Conservation (phyloP, 2,113 vertebrate genomes). For the Meriones unguiculatus region DNA sequence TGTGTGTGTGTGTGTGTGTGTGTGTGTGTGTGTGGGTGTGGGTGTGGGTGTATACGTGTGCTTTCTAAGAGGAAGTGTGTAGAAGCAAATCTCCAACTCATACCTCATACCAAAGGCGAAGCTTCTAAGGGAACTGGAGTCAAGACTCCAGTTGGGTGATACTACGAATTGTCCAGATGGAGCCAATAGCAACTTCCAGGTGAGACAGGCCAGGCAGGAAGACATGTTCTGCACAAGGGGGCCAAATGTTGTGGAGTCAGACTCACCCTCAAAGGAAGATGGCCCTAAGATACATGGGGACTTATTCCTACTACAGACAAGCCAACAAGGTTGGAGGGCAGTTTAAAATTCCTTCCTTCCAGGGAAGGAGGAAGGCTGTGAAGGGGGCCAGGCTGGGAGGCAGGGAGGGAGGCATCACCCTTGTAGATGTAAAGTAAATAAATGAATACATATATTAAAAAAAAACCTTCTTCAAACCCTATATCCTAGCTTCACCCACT, state of each 20-base stretch:
- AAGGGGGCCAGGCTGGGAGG: too few relatives aligned
- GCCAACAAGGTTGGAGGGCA: slow-evolving; percentile 57
- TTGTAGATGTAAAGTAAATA: too few relatives aligned
- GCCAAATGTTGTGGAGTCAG: not conserved
- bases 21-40: not conserved
- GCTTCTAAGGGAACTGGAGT: not conserved
- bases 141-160: too few relatives aligned
- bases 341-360: slow-evolving; percentile 69
- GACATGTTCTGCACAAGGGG: not conserved
- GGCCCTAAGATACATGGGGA: not conserved
- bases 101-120: not conserved
- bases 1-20: not conserved
- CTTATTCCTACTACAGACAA: not conserved
- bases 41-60: not conserved
- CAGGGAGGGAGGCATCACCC: too few relatives aligned
- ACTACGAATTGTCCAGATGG: not conserved
- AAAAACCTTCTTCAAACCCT: not conserved
- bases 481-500: slow-evolving; percentile 20
- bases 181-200: not conserved
- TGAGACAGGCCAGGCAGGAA: not conserved
- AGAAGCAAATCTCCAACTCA: not conserved
- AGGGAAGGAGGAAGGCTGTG: not conserved
- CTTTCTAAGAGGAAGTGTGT: not conserved
- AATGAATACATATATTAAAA: too few relatives aligned
- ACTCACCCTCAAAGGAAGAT: not conserved